Percentiles rank a stretch among this genome's conserved stretches.
Evolutionary conservation across 2,888 invertebrate genomes (phyloP).

Genomic region (Empis stercorea): DNA sequence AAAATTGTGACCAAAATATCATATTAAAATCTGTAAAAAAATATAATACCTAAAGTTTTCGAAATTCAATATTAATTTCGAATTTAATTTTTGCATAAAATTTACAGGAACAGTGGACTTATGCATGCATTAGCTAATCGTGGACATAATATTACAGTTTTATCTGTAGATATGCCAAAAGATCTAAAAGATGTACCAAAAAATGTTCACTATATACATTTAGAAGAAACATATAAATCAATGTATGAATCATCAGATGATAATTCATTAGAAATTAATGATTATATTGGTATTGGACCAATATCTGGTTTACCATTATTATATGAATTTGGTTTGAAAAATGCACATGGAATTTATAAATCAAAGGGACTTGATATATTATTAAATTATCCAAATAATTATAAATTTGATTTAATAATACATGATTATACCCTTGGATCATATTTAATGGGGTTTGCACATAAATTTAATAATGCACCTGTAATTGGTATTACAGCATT

Average conservation of each 20-base stretch:
- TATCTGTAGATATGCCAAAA: constrained; percentile 18
- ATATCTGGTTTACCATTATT: constrained; percentile 10
- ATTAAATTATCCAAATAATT: constrained; percentile 21
- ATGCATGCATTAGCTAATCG: constrained; percentile 15
- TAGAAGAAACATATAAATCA: constrained; percentile 18
- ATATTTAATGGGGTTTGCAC: constrained; percentile 23
- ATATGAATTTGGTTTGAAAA: constrained; percentile 12
- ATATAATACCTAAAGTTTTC: too few relatives aligned
- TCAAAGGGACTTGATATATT: constrained; percentile 19
- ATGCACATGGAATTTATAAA: constrained; percentile 4
- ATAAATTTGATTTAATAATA: constrained; percentile 27
- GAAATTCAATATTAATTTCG: too few relatives aligned
- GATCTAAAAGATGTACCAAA: constrained; percentile 11
- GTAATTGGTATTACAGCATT: constrained; percentile 22
- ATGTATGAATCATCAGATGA: constrained; percentile 3
- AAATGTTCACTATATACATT: constrained; percentile 20
- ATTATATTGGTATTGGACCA: constrained; percentile 11
- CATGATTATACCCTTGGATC: constrained; percentile 25
- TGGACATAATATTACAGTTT: constrained; percentile 20
- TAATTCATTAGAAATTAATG: constrained; percentile 6
- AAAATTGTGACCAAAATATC: too few relatives aligned
- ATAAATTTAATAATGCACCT: constrained; percentile 26
- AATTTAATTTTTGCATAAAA: too few relatives aligned
- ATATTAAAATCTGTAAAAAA: too few relatives aligned
- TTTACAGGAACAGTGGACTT: constrained; percentile 18